Evolutionary conservation across 2,113 vertebrate genomes (phyloP), one percentile per base, ranked within the genome.

Genomic region (Callopanchax toddi): DNA sequence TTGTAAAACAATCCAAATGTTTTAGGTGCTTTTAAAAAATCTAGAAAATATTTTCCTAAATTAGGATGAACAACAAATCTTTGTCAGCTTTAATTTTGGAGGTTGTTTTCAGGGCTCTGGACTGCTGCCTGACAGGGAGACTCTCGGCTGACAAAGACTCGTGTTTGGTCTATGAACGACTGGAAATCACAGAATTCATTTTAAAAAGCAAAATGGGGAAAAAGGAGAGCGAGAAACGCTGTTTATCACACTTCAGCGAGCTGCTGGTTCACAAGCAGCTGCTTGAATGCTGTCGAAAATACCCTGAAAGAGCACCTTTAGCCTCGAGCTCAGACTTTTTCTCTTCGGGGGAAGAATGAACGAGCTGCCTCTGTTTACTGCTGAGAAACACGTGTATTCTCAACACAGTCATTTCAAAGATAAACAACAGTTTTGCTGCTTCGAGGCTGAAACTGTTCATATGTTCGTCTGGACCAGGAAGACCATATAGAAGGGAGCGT

Each of bases 291-390:
- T 76, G 60, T 48, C 53, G 68, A 78, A 74, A 70, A 75, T 44
- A 59, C 60, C 55, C 74, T 15, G 12, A 62, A 63, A 80, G 67
- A 76, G 46, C 63, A 82, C 78, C 83, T 81, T 76, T 72, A 82
- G 72, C 79, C 76, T 68, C 15, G 0, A 69, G 77, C 64, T 50
- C 15, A 45, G 43, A 60, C 71, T 48, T 56, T 69, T 78, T 64
- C 49, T 68, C 58, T 63, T 76, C 67, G 76, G 64, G 60, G 36
- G 53, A 18, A 54, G 21, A 72, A 74, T 64, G 32, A 68, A 55
- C 51, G 58, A 13, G 18, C 69, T 64, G 44, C 69, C 42, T 84
- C 53, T 76, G 62, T 79, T 79, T 64, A 66, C 52, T 44, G 67
- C 56, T 40, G 32, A 56, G 48, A 77, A 68, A 71, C 52, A 68